Base-by-base conservation (phyloP, 1,140 invertebrate genomes). In the Araneus ventricosus region DNA sequence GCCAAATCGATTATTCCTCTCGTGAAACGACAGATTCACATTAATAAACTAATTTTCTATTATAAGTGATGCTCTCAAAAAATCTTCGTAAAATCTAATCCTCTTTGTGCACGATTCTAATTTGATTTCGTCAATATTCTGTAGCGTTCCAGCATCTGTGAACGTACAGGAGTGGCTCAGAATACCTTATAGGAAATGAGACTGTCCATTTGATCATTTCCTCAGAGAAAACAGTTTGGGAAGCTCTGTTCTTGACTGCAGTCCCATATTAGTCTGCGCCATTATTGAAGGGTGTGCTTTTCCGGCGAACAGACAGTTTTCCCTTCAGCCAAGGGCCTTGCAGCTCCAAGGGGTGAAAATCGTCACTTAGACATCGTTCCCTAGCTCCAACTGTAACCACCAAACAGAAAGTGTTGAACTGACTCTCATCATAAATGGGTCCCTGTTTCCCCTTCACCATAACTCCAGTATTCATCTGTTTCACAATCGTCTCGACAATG, bases 301-400 rank as follows among this genome's bases (percentile, higher is more conserved):
- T 98, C 94, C 98, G 97, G 41, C 98, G 96, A 1, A 99, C 98
- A 95, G 98, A 99, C 45, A 99, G 96, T 30, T 98, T 96, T 0
- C 99, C 98, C 95, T 98, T 98, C 88, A 98, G 97, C 99, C 99
- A 99, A 0, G 98, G 98, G 95, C 98, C 98, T 95, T 99, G 98
- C 39, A 99, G 95, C 94, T 98, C 97, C 3, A 99, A 95, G 0
- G 98, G 98, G 94, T 98, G 97, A 95, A 99, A 99, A 95, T 99
- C 98, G 94, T 99, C 98, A 20, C 98, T 96, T 1, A 99, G 96
- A 95, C 98, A 99, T 80, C 98, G 96, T 95, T 99, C 98, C 17
- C 98, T 95, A 0, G 98, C 98, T 2, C 98, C 98, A 80, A 99
- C 98, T 24, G 99, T 98, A 0, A 98, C 98, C 0, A 99, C 98